Evolutionary conservation across 2,888 invertebrate genomes (phyloP), one percentile per base, ranked within the genome.

Genomic region (Conops quadrifasciatus): DNA sequence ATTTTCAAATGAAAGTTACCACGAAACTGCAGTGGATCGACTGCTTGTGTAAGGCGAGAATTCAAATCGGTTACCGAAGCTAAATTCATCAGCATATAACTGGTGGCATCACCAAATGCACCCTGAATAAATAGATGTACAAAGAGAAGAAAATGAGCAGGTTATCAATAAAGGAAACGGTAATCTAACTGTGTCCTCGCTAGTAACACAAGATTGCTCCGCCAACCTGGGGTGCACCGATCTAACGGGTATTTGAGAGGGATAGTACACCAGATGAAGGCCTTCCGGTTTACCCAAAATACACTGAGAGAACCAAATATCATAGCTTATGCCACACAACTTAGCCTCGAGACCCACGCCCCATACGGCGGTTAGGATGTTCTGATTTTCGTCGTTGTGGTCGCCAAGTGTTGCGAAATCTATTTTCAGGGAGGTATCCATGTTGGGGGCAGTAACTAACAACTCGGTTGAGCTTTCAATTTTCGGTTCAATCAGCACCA

Each of bases 291-390:
- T 85, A 66, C 87, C 86, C 2, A 82, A 66, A 63, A 85, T 78
- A 24, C 28, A 81, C 60, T 87, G 88, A 0, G 91, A 90, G 78
- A 95, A 87, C 95, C 95, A 95, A 68, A 89, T 88, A 21, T 91
- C 90, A 15, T 89, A 90, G 74, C 90, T 89, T 71, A 89, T 89
- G 0, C 94, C 94, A 81, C 94, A 94, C 79, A 94, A 91, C 77
- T 89, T 87, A 0, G 91, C 91, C 0, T 88, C 86, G 1, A 92
- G 88, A 0, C 86, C 79, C 1, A 86, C 86, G 16, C 88, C 88
- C 90, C 90, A 91, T 1, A 92, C 88, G 0, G 85, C 79, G 0
- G 89, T 89, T 3, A 82, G 86, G 75, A 84, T 74, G 73, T 81
- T 78, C 47, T 75, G 75, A 36, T 36, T 36, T 7, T 36, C 36